A percentile compares a stretch with the other conserved stretches of the same genome.
Evolutionary conservation across 2,113 vertebrate species (phyloP).

Genomic region (Serilophus lunatus): DNA sequence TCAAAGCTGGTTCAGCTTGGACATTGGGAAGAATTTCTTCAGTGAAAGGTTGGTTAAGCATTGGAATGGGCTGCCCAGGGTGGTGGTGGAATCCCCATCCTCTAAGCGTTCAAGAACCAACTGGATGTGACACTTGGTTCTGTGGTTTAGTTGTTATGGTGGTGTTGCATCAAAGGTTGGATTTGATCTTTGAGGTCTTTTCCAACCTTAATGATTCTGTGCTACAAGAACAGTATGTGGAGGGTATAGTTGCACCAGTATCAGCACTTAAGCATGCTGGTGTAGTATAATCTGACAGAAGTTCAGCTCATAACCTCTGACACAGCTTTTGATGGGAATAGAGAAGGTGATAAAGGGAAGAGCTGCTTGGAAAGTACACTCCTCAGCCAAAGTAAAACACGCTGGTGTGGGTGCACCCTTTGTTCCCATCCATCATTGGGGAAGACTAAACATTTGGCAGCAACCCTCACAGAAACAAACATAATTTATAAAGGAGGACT

Average conservation of each 20-base stretch:
- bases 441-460: neutral
- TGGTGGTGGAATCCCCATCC: neutral
- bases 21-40: neutral
- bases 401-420: rapidly evolving
- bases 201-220: neutral
- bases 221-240: rapidly evolving
- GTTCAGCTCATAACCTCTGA: neutral
- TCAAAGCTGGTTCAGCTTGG: neutral
- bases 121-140: neutral
- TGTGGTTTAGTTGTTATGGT: neutral
- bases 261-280: neutral
- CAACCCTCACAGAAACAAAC: neutral
- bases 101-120: neutral
- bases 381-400: rapidly evolving
- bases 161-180: neutral
- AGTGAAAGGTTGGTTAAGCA: neutral
- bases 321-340: neutral
- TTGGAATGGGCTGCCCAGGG: neutral
- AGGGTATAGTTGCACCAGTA: neutral
- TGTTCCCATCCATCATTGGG: rapidly evolving
- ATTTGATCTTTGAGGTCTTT: neutral
- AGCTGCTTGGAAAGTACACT: rapidly evolving
- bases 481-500: neutral
- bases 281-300: neutral
- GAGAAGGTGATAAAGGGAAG: rapidly evolving